Base-by-base conservation (phyloP, 2,113 vertebrate species). In the Gadus macrocephalus region DNA sequence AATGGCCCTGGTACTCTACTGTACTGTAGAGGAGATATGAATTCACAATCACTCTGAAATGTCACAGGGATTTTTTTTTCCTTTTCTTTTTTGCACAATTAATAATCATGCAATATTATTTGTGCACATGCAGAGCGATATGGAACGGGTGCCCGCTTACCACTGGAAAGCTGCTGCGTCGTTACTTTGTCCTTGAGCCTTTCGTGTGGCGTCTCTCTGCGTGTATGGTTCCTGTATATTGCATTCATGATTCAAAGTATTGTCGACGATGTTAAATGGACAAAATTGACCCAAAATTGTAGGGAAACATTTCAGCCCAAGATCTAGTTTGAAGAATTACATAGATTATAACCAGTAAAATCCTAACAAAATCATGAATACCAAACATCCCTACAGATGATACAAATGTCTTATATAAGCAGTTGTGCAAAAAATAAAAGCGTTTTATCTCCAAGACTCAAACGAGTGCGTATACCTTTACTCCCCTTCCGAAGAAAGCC, bases 21-120 rank as follows among this genome's bases (percentile, higher is more conserved):
- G 86, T 86, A 81, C 82, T 79, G 85, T 83, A 70, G 80, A 86
- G 85, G 78, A 87, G 78, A 83, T 78, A 78, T 88, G 84, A 89
- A 89, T 91, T 89, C 81, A 76, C 83, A 80, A 77, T 76, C 75
- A 56, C 75, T 72, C 74, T 64, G 63, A 71, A 81, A 84, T 78
- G 87, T 89, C 90, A 86, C 81, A 62, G 76, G 81, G 74, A 89
- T 87, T 87, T 81, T 78, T 82, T 7, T 49, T 49, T 20, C 20
- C 7, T 12, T 49, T 12, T 49, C 8, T 16, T 16, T 87, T 81
- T 76, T 70, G 16, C 79, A 72, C 81, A 89, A 88, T 88, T 86
- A 89, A 89, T 88, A 83, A 85, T 87, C 87, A 72, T 81, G 80
- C 85, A 84, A 86, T 81, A 88, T 85, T 69, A 87, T 78, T 79